Base-by-base conservation (phyloP, 2,888 invertebrate species). In the Oligia strigilis region DNA sequence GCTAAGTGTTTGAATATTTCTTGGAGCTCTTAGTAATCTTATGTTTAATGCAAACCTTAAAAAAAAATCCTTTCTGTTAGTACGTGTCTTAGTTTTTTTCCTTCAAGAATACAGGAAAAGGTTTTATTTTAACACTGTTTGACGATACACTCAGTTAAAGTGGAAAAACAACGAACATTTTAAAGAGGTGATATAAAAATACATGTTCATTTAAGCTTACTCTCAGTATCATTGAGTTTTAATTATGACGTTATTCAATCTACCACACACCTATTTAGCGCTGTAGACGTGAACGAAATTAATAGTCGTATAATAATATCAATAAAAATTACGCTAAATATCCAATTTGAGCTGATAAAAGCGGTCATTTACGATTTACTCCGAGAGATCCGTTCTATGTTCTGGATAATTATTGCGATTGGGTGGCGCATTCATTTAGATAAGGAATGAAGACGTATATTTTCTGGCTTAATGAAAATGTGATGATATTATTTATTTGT, bases 241-340 rank as follows among this genome's bases (percentile, higher is more conserved):
- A 79, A 72, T 69, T 65, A 65, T 69, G 40, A 72, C 9, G 13
- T 75, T 40, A 69, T 72, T 79, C 17, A 29, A 76, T 82, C 19
- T 52, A 60, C 52, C 29, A 72, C 72, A 80, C 46, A 55, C 17
- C 43, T 65, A 69, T 43, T 75, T 75, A 60, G 55, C 40, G 17
- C 29, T 4, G n/a, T 46, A 78, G 73, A 36, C 64, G 64, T 81
- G 55, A 64, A n/a, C 13, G 5, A 71, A 78, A 86, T 82, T 73
- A 79, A 83, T 67, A 55, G 40, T 64, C 64, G 29, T 58, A 55
- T 76, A 70, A 60, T 52, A 73, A 66, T 64, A 71, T 76, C 49
- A 77, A 82, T 77, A 71, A 83, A 81, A 70, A 81, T 77, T 75
- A 76, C 52, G 76, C 71, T 62, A 11, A 55, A 60, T 72, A 81